Evolutionary conservation across 2,797 vertebrate genomes (phyloP).

Genomic region (Myiothlypis chrysogaster): DNA sequence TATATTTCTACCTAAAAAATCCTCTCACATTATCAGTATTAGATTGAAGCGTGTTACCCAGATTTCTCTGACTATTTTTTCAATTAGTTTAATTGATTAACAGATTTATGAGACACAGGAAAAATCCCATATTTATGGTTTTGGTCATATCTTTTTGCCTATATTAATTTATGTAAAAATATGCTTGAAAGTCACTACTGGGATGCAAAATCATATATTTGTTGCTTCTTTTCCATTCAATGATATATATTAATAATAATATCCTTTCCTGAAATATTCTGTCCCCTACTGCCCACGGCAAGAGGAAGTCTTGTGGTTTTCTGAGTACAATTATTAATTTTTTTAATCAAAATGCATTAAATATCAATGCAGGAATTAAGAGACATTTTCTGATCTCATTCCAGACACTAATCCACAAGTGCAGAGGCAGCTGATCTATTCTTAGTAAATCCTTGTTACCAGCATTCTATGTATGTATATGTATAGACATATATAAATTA

Average conservation of each 20-base stretch:
- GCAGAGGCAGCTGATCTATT: neutral
- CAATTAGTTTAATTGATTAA: neutral
- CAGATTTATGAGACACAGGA: neutral
- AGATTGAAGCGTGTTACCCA: neutral
- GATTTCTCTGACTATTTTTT: neutral
- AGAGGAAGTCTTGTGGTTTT: neutral
- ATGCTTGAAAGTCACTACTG: neutral
- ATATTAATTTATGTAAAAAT: neutral
- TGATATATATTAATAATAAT: neutral
- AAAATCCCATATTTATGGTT: neutral
- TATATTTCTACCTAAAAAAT: neutral
- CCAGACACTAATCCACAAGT: neutral
- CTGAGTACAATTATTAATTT: neutral
- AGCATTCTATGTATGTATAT: too few relatives aligned
- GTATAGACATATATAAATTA: neutral
- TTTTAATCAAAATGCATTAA: neutral
- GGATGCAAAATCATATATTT: neutral
- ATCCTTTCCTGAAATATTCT: neutral
- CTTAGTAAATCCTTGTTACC: neutral
- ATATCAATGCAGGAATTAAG: neutral
- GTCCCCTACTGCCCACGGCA: neutral
- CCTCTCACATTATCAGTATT: neutral
- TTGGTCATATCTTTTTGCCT: neutral
- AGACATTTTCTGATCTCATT: neutral
- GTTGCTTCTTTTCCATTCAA: neutral